phyloP scores from a whole-genome alignment of 2,113 vertebrate species.

The Carettochelys insculpta region DNA sequence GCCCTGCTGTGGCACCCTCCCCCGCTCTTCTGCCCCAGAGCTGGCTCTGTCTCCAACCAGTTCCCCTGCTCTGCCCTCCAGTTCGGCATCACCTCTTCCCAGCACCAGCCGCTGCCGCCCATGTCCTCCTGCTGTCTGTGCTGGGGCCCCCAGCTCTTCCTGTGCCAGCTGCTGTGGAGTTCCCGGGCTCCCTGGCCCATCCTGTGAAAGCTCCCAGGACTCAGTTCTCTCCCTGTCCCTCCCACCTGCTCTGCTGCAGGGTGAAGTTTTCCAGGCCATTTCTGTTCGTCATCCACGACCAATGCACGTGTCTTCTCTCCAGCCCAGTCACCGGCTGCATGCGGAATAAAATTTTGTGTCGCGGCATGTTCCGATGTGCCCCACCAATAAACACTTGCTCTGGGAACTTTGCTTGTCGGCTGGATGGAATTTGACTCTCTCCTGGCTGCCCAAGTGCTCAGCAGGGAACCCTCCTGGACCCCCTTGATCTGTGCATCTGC shows the following conservation, averaged over 20 bases:
- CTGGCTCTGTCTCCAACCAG: background rate
- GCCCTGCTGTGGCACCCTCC: background rate
- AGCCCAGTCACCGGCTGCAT: background rate
- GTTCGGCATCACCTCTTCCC: too few species aligned
- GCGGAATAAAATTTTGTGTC: too few species aligned
- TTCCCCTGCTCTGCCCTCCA: background rate
- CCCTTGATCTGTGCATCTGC: background rate
- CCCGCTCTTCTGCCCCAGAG: background rate
- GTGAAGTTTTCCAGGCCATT: background rate
- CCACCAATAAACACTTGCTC: too few species aligned
- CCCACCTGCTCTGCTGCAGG: background rate
- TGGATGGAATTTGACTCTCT: too few species aligned
- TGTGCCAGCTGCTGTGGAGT: background rate
- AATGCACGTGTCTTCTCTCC: background rate
- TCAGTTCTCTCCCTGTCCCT: background rate
- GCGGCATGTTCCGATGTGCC: too few species aligned
- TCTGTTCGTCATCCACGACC: background rate
- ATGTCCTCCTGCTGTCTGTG: background rate
- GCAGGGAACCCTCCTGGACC: too few species aligned
- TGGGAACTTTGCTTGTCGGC: too few species aligned
- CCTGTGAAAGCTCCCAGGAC: background rate
- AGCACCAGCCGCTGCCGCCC: too few species aligned
- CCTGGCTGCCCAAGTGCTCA: too few species aligned
- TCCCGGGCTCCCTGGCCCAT: background rate
- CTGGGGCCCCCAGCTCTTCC: background rate